A percentile compares a stretch with the other conserved stretches of the same genome.
phyloP scores from a whole-genome alignment of 2,113 vertebrate species.

The Lamprologus tigripictilis region DNA sequence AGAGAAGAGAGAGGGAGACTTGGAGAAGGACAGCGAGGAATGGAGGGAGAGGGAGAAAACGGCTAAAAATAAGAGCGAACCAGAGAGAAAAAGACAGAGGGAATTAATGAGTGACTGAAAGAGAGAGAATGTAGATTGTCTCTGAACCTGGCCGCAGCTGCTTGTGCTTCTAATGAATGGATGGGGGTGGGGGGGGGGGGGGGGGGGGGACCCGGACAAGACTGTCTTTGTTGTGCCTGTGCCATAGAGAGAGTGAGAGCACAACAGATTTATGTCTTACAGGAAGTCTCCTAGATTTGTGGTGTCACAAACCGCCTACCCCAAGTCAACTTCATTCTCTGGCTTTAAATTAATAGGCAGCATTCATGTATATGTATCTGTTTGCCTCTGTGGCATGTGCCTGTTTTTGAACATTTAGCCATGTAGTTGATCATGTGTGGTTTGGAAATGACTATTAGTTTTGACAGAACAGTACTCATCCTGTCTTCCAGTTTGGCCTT shows the following conservation, averaged over 20 bases:
- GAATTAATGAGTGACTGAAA: constrained; percentile 44
- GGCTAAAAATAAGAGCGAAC: constrained; percentile 20
- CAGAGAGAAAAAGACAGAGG: constrained; percentile 23
- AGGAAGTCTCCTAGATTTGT: constrained; percentile 52
- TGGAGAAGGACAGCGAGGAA: background rate
- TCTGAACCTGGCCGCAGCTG: constrained; percentile 62
- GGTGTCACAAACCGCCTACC: constrained; percentile 12
- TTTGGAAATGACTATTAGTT: constrained; percentile 2
- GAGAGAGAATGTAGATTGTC: constrained; percentile 39
- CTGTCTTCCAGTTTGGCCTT: background rate
- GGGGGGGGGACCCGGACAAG: constrained; percentile 40
- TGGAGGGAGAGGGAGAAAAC: background rate
- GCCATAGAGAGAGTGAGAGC: background rate
- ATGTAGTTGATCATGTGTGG: background rate
- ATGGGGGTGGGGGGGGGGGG: background rate
- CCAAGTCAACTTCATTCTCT: constrained; percentile 11
- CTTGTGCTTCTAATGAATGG: constrained; percentile 56
- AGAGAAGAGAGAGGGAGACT: constrained; percentile 15
- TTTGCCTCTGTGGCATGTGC: background rate
- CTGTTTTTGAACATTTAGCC: background rate
- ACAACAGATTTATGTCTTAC: constrained; percentile 55
- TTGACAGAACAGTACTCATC: background rate
- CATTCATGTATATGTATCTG: background rate
- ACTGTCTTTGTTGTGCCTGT: constrained; percentile 57
- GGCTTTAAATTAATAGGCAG: constrained; percentile 41